phyloP scores from a whole-genome alignment of 2,797 vertebrate species.

The Phalloptychus januarius region DNA sequence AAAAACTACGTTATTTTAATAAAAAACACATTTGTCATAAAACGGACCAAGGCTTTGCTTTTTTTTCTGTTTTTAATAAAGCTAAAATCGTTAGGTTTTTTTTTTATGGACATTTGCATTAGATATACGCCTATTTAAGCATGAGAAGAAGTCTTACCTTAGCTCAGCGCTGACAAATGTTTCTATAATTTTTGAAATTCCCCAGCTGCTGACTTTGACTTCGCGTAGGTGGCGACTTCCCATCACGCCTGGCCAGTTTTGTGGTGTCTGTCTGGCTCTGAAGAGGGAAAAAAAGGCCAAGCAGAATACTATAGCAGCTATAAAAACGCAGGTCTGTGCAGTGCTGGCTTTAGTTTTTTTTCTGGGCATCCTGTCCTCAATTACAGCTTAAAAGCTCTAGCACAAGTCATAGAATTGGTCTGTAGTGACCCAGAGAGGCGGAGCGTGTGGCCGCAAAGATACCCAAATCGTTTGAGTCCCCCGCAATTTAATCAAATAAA shows the following conservation, averaged over 20 bases:
- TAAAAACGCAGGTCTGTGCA: slow-evolving; percentile 92
- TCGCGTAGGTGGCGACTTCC: slow-evolving; percentile 84
- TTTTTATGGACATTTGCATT: background rate
- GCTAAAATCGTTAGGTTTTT: background rate
- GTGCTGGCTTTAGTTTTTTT: slow-evolving; percentile 85
- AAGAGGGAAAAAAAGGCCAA: slow-evolving; percentile 68
- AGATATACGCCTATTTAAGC: background rate
- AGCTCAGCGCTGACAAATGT: slow-evolving; percentile 16
- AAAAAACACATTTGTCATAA: slow-evolving; percentile 24
- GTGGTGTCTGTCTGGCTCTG: slow-evolving; percentile 83
- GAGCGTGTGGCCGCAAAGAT: slow-evolving; percentile 84
- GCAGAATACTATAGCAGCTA: slow-evolving; percentile 89
- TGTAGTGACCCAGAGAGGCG: slow-evolving; percentile 88
- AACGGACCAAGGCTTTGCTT: background rate
- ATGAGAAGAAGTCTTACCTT: slow-evolving; percentile 57
- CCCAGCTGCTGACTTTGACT: slow-evolving; percentile 70
- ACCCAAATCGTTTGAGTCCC: slow-evolving; percentile 84
- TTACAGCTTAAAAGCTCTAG: slow-evolving; percentile 90
- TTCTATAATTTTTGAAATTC: slow-evolving; percentile 35
- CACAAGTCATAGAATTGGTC: slow-evolving; percentile 92
- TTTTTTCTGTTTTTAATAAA: background rate
- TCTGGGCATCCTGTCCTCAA: slow-evolving; percentile 88
- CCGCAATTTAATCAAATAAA: slow-evolving; percentile 66
- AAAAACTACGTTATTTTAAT: slow-evolving; percentile 10
- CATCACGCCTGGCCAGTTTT: slow-evolving; percentile 80